phyloP scores from a whole-genome alignment of 2,113 vertebrate genomes.

The Chinchilla lanigera region DNA sequence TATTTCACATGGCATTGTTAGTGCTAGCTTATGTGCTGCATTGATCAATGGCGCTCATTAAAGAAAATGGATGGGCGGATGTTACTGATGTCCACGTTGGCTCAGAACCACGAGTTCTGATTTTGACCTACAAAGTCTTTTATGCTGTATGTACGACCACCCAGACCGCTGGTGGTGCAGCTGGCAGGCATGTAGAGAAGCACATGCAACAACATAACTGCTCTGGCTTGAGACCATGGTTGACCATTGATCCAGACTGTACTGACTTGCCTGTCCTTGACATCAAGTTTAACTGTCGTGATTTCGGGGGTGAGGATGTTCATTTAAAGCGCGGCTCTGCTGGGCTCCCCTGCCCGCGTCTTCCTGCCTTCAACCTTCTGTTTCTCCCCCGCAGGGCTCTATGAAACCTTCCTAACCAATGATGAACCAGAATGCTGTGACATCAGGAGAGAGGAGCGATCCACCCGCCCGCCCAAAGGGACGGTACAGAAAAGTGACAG shows the following conservation, averaged over 20 bases:
- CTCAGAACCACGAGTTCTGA: slow-evolving; percentile 5
- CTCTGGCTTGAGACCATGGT: accelerated
- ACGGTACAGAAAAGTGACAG: slow-evolving; percentile 93
- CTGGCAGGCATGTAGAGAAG: neutral
- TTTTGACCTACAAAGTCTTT: neutral
- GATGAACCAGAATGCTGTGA: slow-evolving; percentile 97
- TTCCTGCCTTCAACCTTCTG: neutral
- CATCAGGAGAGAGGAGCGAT: slow-evolving; percentile 93
- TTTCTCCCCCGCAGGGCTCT: slow-evolving; percentile 91
- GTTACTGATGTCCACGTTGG: neutral
- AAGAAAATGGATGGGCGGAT: neutral
- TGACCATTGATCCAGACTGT: accelerated
- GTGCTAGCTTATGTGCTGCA: accelerated
- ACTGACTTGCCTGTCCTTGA: neutral
- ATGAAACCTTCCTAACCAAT: slow-evolving; percentile 94
- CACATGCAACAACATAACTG: neutral
- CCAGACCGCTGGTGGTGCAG: neutral
- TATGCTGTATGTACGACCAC: too few species aligned
- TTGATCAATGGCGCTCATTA: neutral
- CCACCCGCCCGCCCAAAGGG: slow-evolving; percentile 91
- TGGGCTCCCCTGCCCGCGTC: accelerated
- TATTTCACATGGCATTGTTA: neutral
- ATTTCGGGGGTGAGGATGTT: neutral
- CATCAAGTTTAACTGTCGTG: neutral
- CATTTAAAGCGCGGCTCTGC: accelerated